These are phyloP conservation scores for Echinometra lucunter DNA, from an alignment of 53 echinoderm and acorn worm species.

Conservation along the genomic window DNA sequence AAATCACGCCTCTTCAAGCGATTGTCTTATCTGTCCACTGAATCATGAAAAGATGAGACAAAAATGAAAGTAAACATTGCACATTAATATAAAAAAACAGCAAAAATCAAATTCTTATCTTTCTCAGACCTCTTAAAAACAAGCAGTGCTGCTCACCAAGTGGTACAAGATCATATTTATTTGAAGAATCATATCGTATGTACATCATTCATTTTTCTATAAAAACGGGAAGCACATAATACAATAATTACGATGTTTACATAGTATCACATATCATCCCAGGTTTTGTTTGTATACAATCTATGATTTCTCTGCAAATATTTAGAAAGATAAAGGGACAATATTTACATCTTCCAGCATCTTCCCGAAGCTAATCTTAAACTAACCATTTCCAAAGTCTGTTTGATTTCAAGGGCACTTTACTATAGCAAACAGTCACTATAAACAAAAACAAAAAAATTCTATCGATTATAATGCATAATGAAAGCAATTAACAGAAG, in stretches of 20 bases:
- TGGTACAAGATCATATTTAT: background rate
- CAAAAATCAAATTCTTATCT: background rate
- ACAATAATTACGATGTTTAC: background rate
- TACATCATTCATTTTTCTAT: background rate
- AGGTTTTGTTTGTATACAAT: background rate
- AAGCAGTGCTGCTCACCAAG: background rate
- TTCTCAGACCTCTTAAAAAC: background rate
- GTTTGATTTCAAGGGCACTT: background rate
- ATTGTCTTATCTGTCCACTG: too few relatives aligned
- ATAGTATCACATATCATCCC: background rate
- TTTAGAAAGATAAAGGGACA: background rate
- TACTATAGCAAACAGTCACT: background rate
- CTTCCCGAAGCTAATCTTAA: too few relatives aligned
- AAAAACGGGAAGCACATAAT: background rate
- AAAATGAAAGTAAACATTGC: background rate
- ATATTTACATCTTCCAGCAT: background rate
- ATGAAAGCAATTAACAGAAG: too few relatives aligned
- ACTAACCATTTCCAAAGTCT: too few relatives aligned
- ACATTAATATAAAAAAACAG: background rate
- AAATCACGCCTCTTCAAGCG: too few relatives aligned
- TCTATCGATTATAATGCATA: too few relatives aligned
- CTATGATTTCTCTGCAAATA: background rate
- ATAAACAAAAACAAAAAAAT: too few relatives aligned
- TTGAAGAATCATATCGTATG: background rate
- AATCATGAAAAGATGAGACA: too few relatives aligned